Base-by-base conservation (phyloP, 2,888 invertebrate species). In the Calephelis perditalis region DNA sequence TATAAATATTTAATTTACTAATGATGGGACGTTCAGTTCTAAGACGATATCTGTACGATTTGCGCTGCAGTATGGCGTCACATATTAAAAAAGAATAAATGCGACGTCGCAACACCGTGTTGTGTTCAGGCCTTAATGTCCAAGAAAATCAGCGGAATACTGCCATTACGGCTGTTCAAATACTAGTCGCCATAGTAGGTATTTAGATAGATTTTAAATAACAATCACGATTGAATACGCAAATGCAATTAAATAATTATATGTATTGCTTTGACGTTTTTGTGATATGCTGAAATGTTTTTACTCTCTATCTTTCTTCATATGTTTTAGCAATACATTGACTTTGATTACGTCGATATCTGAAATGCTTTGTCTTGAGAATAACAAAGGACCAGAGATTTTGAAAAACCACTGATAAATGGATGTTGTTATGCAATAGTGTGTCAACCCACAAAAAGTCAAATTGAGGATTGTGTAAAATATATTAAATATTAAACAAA, bases 181-280 rank as follows among this genome's bases (percentile, higher is more conserved):
- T 52, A 52, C 52, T 35, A 52, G 36, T 35, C 35, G 52, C 52
- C 35, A 52, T 52, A 7, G 11, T 52, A 52, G 36, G 35, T 36
- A 52, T 52, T 49, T 49, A 49, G 49, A 49, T 49, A 49, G 49
- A 49, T 49, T 47, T 49, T 35, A 5, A 35, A 49, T 49, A 26
- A 11, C 10, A 49, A 49, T 49, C 10, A 11, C 49, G 12, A 15
- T 35, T 8, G 6, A 40, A 40, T 26, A 26, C 49, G 49, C 49
- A 35, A 26, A n/a, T 26, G 49, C 49, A 49, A 12, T 9, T 46
- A 5, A n/a, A 8, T 8, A 3, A 26, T 49, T 8, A 10, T 15
- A 35, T 5, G 11, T 35, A 9, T 49, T 9, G 49, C 49, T 49
- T 49, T 12, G 15, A 26, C 8, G 40, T 6, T 40, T 40, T 40